Percentiles rank a stretch among this genome's conserved stretches.
Evolutionary conservation across 2,797 vertebrate species (phyloP).

Genomic region (Selene dorsalis): DNA sequence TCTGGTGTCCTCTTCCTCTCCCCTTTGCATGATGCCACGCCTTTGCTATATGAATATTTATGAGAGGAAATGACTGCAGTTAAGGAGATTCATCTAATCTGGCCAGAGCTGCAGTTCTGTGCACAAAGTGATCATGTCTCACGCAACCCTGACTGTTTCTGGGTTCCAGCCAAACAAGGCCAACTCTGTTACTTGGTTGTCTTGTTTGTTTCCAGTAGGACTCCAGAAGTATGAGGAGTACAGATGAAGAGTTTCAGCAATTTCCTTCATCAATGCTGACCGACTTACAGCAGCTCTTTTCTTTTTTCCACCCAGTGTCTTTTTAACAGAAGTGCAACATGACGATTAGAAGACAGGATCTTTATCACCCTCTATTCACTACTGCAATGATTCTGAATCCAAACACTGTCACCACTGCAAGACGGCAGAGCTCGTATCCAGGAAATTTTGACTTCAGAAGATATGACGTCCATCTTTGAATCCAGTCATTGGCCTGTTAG

Average conservation of each 20-base stretch:
- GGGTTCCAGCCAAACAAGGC: conserved; percentile 43
- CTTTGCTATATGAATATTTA: conserved; percentile 68
- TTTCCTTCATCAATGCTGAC: neutral
- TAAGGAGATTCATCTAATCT: conserved; percentile 56
- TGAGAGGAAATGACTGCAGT: conserved; percentile 69
- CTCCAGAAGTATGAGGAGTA: conserved; percentile 1
- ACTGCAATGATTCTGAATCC: no score
- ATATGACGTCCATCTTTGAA: neutral
- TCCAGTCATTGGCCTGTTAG: neutral
- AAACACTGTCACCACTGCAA: no score
- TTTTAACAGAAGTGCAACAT: neutral
- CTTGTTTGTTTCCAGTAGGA: conserved; percentile 25
- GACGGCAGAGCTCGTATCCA: no score
- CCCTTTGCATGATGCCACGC: conserved; percentile 43
- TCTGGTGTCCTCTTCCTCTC: conserved; percentile 21
- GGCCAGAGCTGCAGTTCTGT: conserved; percentile 35
- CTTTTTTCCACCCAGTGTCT: neutral
- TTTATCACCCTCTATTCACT: no score
- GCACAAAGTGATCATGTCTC: conserved; percentile 37
- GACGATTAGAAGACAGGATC: no score
- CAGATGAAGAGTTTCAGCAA: neutral
- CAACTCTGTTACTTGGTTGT: conserved; percentile 3
- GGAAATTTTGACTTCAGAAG: neutral
- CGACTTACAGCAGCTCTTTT: neutral
- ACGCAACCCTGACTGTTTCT: conserved; percentile 12